Evolutionary conservation across 2,888 invertebrate genomes (phyloP), one percentile per base, ranked within the genome.

Genomic region (Saturnia pavonia): DNA sequence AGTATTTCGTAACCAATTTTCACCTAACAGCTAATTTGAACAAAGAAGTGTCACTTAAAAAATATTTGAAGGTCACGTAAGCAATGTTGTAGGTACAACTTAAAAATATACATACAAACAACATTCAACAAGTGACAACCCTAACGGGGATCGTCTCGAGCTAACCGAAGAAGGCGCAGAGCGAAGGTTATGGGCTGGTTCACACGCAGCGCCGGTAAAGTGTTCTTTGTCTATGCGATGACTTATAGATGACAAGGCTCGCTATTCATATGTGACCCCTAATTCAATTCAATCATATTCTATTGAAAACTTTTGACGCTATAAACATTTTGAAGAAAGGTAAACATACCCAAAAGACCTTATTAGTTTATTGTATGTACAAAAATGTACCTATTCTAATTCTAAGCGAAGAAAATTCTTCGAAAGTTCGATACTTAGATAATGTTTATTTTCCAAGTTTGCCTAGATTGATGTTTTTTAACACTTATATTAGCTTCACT

Each of bases 171-270:
- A 71, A 69, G 72, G 72, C 80, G 78, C 81, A 78, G 80, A 75
- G 77, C 82, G 84, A 86, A 87, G 87, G 85, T 80, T 81, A 74
- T 65, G 72, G 73, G 76, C 78, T 73, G 75, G 75, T 89, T 88
- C 88, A 81, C 89, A 89, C 89, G 40, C 40, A 65, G 2, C 40
- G 85, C 51, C 70, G 66, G 76, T 79, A 82, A 84, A 81, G 85
- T 75, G 80, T 87, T 86, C 85, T 87, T 87, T 88, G 87, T 82
- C 19, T 65, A 54, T 72, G 70, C 74, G 73, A 25, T 68, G 27
- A 43, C 66, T 25, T 34, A 40, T n/a, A 14, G 11, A 27, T 60
- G 11, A 54, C 70, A 70, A 69, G 82, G 82, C 78, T 79, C 69
- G 68, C 66, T 71, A 72, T 76, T 81, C 75, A 74, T 73, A 76